phyloP scores from a whole-genome alignment of 1,140 invertebrate species.

The Steinernema feltiae region DNA sequence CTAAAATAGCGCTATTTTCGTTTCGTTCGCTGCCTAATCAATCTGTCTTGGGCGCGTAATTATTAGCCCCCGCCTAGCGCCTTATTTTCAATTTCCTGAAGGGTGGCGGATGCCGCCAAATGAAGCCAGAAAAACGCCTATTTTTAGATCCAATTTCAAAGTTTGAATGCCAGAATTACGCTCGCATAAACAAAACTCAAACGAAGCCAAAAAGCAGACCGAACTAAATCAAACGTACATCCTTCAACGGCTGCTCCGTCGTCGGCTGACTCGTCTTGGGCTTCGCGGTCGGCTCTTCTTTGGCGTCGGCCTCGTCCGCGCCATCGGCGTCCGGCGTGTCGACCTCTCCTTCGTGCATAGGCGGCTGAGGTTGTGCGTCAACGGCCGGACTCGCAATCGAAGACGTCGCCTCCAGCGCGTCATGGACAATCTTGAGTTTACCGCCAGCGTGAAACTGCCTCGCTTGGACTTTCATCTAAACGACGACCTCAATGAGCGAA shows the following conservation, averaged over 20 bases:
- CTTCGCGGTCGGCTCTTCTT: neutral
- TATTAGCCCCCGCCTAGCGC: too few species aligned
- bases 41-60: too few species aligned
- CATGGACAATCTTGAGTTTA: neutral
- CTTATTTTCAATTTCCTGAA: too few species aligned
- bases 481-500: neutral
- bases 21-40: too few species aligned
- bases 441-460: neutral
- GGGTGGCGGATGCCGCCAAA: neutral
- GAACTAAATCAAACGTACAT: neutral
- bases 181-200: neutral
- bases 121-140: neutral
- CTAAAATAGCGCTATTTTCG: too few species aligned
- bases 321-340: neutral
- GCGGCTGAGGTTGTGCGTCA: neutral
- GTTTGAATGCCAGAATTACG: neutral
- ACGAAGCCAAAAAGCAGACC: neutral
- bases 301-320: neutral
- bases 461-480: neutral
- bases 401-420: neutral
- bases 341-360: neutral
- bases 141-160: neutral
- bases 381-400: too few species aligned
- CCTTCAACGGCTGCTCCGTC: neutral
- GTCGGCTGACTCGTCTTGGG: neutral